Base-by-base conservation (phyloP, 1,140 invertebrate genomes). In the Sesamia nonagrioides region DNA sequence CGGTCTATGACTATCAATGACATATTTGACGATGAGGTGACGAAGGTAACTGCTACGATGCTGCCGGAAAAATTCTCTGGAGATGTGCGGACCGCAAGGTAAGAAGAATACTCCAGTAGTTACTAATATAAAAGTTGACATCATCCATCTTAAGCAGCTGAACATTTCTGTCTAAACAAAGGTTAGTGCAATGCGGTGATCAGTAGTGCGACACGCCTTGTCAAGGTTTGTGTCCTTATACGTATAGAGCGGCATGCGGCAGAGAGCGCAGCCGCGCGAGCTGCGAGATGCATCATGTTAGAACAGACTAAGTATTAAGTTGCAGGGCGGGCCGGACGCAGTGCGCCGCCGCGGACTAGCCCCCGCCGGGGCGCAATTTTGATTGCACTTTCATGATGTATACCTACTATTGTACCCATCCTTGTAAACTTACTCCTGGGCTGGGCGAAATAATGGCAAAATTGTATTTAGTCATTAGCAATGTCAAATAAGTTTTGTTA, bases 201-300 rank as follows among this genome's bases (percentile, higher is more conserved):
- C 56, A 33, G 4, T 60, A 33, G 11, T 1, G 27, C 27, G 56
- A 60, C 56, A 35, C 13, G 13, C 27, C 27, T 60, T 33, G 56
- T 60, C 56, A 60, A 60, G 56, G 56, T 60, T 60, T 15, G 15
- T 60, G 56, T 60, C 56, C 33, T 15, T 50, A 45, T 48, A 27
- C 42, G 45, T 50, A 15, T 11, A 50, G 45, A 50, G 45, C 45
- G 45, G 45, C 13, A 15, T 13, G 45, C 45, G 45, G 45, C 45
- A n/a, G 42, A 27, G 27, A 27, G 27, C 27, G 27, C 27, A 27
- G 27, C 27, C 27, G 27, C 27, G 27, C 27, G 27, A 27, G 45
- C 3, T 0, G 45, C 45, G 45, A 50, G 45, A 50, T n/a, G 45
- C 45, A 15, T 50, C 45, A 50, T 50, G 27, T 27, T 27, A 27